Conservation (phyloP, 1,140 invertebrate species). For the Heliothis virescens region DNA sequence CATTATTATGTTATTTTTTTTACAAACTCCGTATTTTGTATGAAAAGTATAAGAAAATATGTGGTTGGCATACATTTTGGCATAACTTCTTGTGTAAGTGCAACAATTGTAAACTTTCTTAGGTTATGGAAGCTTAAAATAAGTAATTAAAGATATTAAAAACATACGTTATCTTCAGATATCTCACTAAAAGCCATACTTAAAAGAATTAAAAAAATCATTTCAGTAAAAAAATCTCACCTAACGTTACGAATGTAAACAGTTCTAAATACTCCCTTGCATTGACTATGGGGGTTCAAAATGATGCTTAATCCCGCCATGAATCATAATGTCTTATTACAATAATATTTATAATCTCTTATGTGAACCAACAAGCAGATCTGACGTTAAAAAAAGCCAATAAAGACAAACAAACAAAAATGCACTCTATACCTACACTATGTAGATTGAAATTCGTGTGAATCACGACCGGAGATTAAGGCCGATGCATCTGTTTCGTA, state of each 20-base stretch:
- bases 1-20: not conserved
- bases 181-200: no score
- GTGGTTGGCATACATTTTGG: no score
- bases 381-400: conserved; percentile 46
- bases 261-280: not conserved
- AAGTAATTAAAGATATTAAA: no score
- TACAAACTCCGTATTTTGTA: no score
- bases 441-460: conserved; percentile 36
- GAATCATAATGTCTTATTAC: conserved; percentile 56
- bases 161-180: no score
- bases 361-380: conserved; percentile 51
- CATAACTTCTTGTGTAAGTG: no score
- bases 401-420: conserved; percentile 26
- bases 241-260: conserved; percentile 4
- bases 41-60: no score
- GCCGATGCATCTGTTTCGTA: conserved; percentile 54
- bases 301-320: conserved; percentile 55
- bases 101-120: no score
- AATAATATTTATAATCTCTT: conserved; percentile 61
- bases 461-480: conserved; percentile 42
- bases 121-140: no score
- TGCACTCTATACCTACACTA: conserved; percentile 3
- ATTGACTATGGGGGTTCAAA: conserved; percentile 43
- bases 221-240: not conserved
- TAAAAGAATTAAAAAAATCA: no score